phyloP scores from a whole-genome alignment of 2,113 vertebrate genomes.

The Cryptomyrus ogoouensis region DNA sequence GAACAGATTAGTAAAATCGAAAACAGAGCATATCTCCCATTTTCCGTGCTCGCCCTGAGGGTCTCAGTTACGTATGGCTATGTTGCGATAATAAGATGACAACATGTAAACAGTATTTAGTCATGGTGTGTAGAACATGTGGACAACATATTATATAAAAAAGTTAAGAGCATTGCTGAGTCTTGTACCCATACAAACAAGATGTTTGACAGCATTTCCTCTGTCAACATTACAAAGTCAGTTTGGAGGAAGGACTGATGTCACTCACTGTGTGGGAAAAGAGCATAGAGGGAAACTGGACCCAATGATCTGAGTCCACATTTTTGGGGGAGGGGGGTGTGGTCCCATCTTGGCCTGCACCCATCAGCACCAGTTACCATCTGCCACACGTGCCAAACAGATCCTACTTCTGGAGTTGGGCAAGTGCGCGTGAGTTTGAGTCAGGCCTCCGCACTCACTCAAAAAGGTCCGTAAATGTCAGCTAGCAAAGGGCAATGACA shows the following conservation, averaged over 20 bases:
- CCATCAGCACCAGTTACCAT: not conserved
- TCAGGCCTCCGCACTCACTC: not conserved
- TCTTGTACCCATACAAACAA: not conserved
- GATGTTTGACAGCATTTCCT: not conserved
- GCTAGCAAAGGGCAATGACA: not conserved
- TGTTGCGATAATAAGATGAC: not conserved
- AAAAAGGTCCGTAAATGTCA: not conserved
- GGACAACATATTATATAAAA: not conserved
- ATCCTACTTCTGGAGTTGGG: not conserved
- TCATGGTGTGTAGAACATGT: not conserved
- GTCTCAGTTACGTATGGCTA: not conserved
- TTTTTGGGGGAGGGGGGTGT: not conserved
- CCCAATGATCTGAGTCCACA: not conserved
- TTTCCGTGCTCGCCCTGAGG: not conserved
- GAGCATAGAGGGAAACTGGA: not conserved
- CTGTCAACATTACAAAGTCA: not conserved
- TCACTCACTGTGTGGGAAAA: not conserved
- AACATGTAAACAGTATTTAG: conserved; percentile 3
- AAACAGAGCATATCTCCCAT: not conserved
- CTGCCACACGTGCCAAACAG: not conserved
- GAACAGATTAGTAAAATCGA: not conserved
- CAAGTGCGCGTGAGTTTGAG: not conserved
- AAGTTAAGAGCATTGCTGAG: not conserved
- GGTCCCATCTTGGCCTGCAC: not conserved
- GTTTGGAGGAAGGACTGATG: not conserved